A percentile compares a stretch with the other conserved stretches of the same genome.
These are phyloP conservation scores for Bombus consobrinus DNA, from an alignment of 1,140 invertebrate genomes.

Conservation along the genomic window DNA sequence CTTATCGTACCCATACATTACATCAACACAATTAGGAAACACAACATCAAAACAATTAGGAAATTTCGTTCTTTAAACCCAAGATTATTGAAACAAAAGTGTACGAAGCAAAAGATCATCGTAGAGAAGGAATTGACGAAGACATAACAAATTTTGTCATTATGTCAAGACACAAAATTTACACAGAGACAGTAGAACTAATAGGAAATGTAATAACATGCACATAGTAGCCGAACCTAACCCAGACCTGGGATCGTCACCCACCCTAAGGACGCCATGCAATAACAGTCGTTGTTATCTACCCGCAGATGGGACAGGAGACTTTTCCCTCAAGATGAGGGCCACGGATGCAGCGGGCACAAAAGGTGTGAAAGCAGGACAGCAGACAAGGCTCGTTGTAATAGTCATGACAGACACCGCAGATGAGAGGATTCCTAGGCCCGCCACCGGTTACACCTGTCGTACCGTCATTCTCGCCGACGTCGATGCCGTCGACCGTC, in stretches of 20 bases:
- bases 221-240: slow-evolving; percentile 34
- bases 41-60: background rate
- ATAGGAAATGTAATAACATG: slow-evolving; percentile 1
- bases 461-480: slow-evolving; percentile 71
- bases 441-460: slow-evolving; percentile 60
- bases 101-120: background rate
- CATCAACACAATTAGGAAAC: background rate
- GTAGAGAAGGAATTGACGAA: background rate
- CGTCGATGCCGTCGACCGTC: slow-evolving; percentile 67
- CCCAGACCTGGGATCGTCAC: slow-evolving; percentile 43
- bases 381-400: slow-evolving; percentile 87
- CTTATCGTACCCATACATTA: background rate
- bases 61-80: background rate
- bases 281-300: slow-evolving; percentile 71
- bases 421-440: slow-evolving; percentile 85
- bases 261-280: slow-evolving; percentile 51
- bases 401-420: slow-evolving; percentile 87
- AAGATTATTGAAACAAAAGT: background rate
- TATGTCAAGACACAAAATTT: background rate
- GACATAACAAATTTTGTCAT: background rate
- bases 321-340: slow-evolving; percentile 85
- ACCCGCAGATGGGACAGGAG: slow-evolving; percentile 88
- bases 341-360: slow-evolving; percentile 85
- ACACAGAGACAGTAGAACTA: background rate
- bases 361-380: slow-evolving; percentile 88